Evolutionary conservation across 2,888 invertebrate species (phyloP), one percentile per base, ranked within the genome.

Genomic region (Punctoribates punctum): DNA sequence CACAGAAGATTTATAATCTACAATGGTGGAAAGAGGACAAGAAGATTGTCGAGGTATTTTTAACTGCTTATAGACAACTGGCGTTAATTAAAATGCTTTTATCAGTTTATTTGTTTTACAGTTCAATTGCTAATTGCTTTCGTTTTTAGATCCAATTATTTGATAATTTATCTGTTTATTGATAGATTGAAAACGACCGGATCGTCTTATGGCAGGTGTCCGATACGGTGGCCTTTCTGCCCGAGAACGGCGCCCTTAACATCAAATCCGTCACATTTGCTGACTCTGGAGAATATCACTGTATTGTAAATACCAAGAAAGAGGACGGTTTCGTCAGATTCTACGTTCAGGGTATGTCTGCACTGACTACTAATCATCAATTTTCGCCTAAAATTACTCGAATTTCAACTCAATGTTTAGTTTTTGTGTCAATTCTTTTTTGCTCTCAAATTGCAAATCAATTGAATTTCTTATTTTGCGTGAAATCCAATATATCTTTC

Each of bases 1-100:
- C 74, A 17, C 77, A 77, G n/a, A 79, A 78, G 54, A 62, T 78
- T n/a, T 74, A 77, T 42, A 77, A 75, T 51, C 76, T 80, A n/a
- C 77, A 77, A 29, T 80, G 80, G 80, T 80, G 77, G 77, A 79
- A 79, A 73, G 80, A 79, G 25, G 79, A 80, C 57, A 75, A 78
- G 29, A 79, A 78, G 62, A 75, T 80, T 29, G 80, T 79, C 1
- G 79, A 80, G 75, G 78, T 80, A 34, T 70, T 70, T 57, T 11
- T 4, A 48, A 5, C 20, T 5, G 5, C 9, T n/a, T 6, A 6
- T n/a, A 54, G 6, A 54, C 23, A 17, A 3, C 13, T 60, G 20
- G n/a, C 11, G 57, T 6, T 74, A 57, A 38, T 57, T 74, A 17
- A 27, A 60, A 54, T 60, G 23, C 34, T 74, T 62, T 72, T 75